Percentiles rank a stretch among this genome's conserved stretches.
These are phyloP conservation scores for Orthosia gothica DNA, from an alignment of 2,888 invertebrate species.

Conservation along the genomic window DNA sequence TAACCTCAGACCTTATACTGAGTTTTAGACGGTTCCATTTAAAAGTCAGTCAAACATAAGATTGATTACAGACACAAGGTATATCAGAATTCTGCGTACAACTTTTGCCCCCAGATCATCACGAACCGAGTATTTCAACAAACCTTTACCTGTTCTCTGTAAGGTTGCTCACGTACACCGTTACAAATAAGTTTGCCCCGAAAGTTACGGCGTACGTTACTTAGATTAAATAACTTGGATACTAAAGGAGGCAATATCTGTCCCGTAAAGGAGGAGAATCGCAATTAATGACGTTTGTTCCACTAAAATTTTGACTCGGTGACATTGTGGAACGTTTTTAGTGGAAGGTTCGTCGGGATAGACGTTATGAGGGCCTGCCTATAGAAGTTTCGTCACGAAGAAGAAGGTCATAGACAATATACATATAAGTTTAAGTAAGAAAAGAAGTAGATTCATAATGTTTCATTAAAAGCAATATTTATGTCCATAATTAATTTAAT, in stretches of 20 bases:
- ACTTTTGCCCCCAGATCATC: constrained; percentile 49
- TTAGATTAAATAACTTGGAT: constrained; percentile 73
- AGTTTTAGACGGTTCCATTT: not conserved
- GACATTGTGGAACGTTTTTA: constrained; percentile 42
- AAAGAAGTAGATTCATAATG: not conserved
- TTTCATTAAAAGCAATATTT: too few species aligned
- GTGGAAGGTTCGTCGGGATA: not conserved
- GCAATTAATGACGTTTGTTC: constrained; percentile 69
- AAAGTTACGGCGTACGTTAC: constrained; percentile 69
- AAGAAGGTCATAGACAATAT: too few species aligned
- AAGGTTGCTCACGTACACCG: constrained; percentile 64
- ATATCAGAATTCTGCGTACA: constrained; percentile 5
- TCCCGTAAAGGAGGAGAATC: constrained; percentile 62
- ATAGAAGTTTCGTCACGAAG: not conserved
- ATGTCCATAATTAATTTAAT: too few species aligned
- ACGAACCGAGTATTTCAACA: constrained; percentile 47
- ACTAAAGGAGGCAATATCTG: constrained; percentile 70
- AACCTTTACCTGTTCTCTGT: constrained; percentile 53
- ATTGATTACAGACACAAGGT: constrained; percentile 31
- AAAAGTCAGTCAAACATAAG: not conserved
- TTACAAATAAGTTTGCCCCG: constrained; percentile 67
- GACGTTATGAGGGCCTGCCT: not conserved
- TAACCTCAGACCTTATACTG: too few species aligned
- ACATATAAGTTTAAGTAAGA: not conserved
- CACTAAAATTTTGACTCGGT: constrained; percentile 61